A percentile compares a stretch with the other conserved stretches of the same genome.
Evolutionary conservation across 2,113 vertebrate genomes (phyloP).

Genomic region (Protomyctophum bolini): DNA sequence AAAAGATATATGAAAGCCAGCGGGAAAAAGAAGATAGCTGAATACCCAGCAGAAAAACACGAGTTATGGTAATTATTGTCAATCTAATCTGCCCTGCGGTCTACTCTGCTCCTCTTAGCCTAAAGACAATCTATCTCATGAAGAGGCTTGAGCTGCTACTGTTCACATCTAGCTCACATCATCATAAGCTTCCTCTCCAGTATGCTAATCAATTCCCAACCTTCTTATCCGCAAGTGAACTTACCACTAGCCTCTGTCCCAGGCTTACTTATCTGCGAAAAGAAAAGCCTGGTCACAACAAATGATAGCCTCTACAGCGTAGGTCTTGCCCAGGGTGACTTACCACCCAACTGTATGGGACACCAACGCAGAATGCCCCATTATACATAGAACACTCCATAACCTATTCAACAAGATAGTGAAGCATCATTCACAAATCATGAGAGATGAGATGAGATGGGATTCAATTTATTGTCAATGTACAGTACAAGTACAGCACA

Average conservation of each 20-base stretch:
- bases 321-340: too few relatives aligned
- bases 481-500: too few relatives aligned
- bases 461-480: too few relatives aligned
- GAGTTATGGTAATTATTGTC: conserved; percentile 38
- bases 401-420: too few relatives aligned
- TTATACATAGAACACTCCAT: too few relatives aligned
- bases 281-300: too few relatives aligned
- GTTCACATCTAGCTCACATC: conserved; percentile 50
- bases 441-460: too few relatives aligned
- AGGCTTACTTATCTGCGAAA: too few relatives aligned
- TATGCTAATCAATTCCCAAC: conserved; percentile 67
- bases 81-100: conserved; percentile 55
- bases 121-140: conserved; percentile 48
- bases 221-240: conserved; percentile 46
- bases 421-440: too few relatives aligned
- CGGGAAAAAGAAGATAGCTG: not conserved
- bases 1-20: conserved; percentile 14
- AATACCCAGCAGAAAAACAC: too few relatives aligned
- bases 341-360: conserved; percentile 21
- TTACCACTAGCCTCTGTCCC: not conserved
- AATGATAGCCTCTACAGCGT: too few relatives aligned
- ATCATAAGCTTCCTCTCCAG: conserved; percentile 56
- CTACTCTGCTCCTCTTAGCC: conserved; percentile 47
- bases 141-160: conserved; percentile 51
- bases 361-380: not conserved